A percentile compares a stretch with the other conserved stretches of the same genome.
Conservation (phyloP, 1,140 invertebrate species). For the Harlomillsia oculata region DNA sequence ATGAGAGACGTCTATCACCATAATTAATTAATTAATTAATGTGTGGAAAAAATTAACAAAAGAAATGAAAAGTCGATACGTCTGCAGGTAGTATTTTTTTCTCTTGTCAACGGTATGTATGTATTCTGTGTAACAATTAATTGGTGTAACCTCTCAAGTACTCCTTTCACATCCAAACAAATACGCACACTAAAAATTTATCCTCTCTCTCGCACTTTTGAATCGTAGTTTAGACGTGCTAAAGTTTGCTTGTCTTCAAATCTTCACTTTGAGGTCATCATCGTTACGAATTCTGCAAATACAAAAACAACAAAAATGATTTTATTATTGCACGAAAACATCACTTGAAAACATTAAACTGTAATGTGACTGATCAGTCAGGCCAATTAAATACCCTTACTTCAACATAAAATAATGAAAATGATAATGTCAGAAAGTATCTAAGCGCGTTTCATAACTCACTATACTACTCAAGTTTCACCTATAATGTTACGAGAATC, state of each 20-base stretch:
- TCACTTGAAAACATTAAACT: too few relatives aligned
- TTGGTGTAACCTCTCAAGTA: conserved; percentile 16
- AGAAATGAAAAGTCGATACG: conserved; percentile 15
- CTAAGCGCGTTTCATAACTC: too few relatives aligned
- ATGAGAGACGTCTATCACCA: too few relatives aligned
- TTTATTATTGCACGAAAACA: too few relatives aligned
- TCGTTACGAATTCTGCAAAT: conserved; percentile 90
- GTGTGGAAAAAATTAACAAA: conserved; percentile 16
- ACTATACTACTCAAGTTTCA: too few relatives aligned
- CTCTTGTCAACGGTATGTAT: conserved; percentile 16
- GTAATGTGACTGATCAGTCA: too few relatives aligned
- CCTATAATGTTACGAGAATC: too few relatives aligned
- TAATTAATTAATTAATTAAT: too few relatives aligned
- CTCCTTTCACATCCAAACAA: conserved; percentile 17
- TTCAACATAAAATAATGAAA: too few relatives aligned
- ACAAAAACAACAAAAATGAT: conserved; percentile 11
- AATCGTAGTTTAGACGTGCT: conserved; percentile 18
- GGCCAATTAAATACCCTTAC: too few relatives aligned
- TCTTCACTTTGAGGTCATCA: conserved; percentile 96
- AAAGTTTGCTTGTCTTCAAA: conserved; percentile 30
- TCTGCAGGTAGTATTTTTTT: conserved; percentile 14
- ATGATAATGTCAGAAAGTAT: too few relatives aligned
- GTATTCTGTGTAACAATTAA: conserved; percentile 14
- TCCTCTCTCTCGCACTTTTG: conserved; percentile 21
- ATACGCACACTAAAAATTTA: conserved; percentile 21